Base-by-base conservation (phyloP, 2,888 invertebrate genomes). In the Lasioglossum pauxillum region DNA sequence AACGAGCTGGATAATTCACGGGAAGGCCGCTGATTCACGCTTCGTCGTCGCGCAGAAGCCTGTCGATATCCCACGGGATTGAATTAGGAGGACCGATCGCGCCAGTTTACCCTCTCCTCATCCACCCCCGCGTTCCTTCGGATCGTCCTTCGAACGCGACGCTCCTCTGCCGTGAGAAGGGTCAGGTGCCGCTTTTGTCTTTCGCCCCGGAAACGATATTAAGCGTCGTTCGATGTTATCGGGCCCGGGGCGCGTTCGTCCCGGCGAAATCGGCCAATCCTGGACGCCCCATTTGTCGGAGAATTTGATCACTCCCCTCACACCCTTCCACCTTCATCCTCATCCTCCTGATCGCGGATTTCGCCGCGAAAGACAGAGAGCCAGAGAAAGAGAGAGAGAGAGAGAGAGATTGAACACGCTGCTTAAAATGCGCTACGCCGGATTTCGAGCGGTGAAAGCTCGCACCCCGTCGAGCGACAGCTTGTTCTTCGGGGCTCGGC, bases 1-100 rank as follows among this genome's bases (percentile, higher is more conserved):
- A 93, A 93, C 92, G 91, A 93, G 91, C 84, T 86, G 91, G 91
- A 93, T 93, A 92, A 93, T 93, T 93, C 90, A 84, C 89, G 83
- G 85, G 64, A 31, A 31, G 83, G 72, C 73, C 82, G 91, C 86
- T 90, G 91, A 91, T 90, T 91, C 91, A 90, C 89, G 91, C 83
- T 83, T 64, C 31, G 64, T 64, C 31, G 82, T 83, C 76, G 69
- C 77, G 80, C 46, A 77, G 49, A 85, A 85, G 91, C 85, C 83
- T 86, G 91, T 79, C 83, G 89, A 89, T 89, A 84, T 90, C 91
- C 91, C 90, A 91, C 87, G 91, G 91, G 91, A 90, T 90, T 90
- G 91, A 91, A 91, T 91, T 91, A 91, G 90, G 88, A 91, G 91
- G 87, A 80, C 88, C 85, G 88, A 90, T 91, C 90, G 89, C 79